Percentiles rank a stretch among this genome's conserved stretches.
phyloP scores from a whole-genome alignment of 2,888 invertebrate species.

The Xylota segnis region DNA sequence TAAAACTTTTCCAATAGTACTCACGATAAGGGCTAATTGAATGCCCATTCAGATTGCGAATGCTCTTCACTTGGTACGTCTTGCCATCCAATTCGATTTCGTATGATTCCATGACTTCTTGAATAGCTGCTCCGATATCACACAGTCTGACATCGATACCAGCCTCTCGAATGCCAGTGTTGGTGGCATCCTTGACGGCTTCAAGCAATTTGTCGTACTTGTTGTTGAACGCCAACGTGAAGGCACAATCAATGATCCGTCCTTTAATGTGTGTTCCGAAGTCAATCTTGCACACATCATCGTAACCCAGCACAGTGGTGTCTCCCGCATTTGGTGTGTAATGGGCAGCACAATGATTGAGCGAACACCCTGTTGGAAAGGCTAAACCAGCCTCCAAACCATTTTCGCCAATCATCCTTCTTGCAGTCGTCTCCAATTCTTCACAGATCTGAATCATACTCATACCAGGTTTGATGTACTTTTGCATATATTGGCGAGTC shows the following conservation, averaged over 20 bases:
- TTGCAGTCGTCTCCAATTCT: constrained; percentile 95
- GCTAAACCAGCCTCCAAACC: constrained; percentile 97
- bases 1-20: constrained; percentile 79
- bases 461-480: constrained; percentile 99
- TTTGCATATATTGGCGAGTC: constrained; percentile 90
- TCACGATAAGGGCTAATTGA: constrained; percentile 99
- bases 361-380: constrained; percentile 99
- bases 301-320: constrained; percentile 95
- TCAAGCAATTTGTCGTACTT: constrained; percentile 97
- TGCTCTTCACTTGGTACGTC: constrained; percentile 97
- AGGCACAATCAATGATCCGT: constrained; percentile 99
- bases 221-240: constrained; percentile 98
- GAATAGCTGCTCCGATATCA: constrained; percentile 98
- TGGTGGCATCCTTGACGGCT: constrained; percentile 99
- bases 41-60: constrained; percentile 99
- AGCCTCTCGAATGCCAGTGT: constrained; percentile 97
- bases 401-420: constrained; percentile 96
- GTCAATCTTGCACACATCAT: constrained; percentile 99
- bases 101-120: constrained; percentile 99
- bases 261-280: constrained; percentile 99
- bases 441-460: constrained; percentile 99
- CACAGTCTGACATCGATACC: constrained; percentile 99
- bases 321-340: constrained; percentile 99
- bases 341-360: constrained; percentile 99
- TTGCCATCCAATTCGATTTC: constrained; percentile 99